These are phyloP conservation scores for Sinella curviseta DNA, from an alignment of 1,140 invertebrate species.

Conservation along the genomic window DNA sequence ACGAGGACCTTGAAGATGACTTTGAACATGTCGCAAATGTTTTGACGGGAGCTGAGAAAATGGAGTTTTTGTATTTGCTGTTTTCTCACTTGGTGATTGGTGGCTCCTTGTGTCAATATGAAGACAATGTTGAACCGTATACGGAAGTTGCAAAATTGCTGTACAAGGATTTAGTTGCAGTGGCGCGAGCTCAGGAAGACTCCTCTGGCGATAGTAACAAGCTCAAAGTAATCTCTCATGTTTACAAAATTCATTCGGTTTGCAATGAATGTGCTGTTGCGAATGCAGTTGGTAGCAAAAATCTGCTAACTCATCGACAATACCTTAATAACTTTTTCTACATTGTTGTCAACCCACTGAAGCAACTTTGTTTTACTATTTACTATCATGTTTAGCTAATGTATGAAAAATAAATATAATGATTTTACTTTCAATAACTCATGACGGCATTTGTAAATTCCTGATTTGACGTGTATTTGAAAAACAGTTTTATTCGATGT, in stretches of 20 bases:
- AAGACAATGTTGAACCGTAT: conserved; percentile 63
- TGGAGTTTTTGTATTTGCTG: conserved; percentile 64
- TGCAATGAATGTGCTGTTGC: neutral
- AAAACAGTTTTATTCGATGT: too few species aligned
- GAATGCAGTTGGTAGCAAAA: neutral
- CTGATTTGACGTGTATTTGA: too few species aligned
- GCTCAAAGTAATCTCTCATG: conserved; percentile 28
- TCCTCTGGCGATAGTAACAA: neutral
- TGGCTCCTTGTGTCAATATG: conserved; percentile 65
- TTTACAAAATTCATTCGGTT: conserved; percentile 35
- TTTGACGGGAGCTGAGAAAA: conserved; percentile 57
- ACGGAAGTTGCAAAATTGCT: conserved; percentile 60
- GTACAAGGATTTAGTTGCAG: conserved; percentile 64
- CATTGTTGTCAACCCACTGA: conserved; percentile 35
- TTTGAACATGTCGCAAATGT: conserved; percentile 57
- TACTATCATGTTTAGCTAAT: conserved; percentile 40
- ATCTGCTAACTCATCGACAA: conserved; percentile 20
- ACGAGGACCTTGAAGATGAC: conserved; percentile 61
- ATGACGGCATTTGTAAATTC: too few species aligned
- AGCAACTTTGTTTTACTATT: conserved; percentile 32
- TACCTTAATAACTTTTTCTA: conserved; percentile 46
- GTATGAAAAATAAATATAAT: neutral
- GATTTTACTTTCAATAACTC: too few species aligned
- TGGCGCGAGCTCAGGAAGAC: neutral
- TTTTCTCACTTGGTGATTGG: conserved; percentile 64